A percentile compares a stretch with the other conserved stretches of the same genome.
These are phyloP conservation scores for Aratinga solstitialis DNA, from an alignment of 2,797 vertebrate genomes.

Conservation along the genomic window DNA sequence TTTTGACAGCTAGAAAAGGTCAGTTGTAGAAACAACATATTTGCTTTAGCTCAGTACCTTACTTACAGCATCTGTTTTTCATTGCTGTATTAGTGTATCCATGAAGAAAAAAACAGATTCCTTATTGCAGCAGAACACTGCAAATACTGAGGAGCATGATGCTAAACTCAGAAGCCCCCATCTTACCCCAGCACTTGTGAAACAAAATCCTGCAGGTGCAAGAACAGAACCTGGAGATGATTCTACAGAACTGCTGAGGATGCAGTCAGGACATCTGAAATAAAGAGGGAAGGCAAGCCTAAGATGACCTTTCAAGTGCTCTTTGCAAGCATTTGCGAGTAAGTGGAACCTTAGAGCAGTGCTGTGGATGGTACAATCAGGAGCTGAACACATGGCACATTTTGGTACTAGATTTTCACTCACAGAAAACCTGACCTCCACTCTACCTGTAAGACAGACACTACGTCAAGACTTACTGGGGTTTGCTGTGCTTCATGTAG, in stretches of 20 bases:
- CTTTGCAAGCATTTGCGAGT: background rate
- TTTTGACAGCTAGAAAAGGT: slow-evolving; percentile 57
- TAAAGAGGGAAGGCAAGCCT: background rate
- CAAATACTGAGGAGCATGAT: background rate
- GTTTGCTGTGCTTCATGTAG: background rate
- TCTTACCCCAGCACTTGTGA: background rate
- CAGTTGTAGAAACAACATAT: background rate
- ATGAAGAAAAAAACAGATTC: background rate
- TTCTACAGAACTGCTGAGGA: background rate
- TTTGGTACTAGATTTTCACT: background rate
- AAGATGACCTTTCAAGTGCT: background rate
- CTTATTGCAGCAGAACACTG: background rate
- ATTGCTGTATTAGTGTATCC: background rate
- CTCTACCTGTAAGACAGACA: background rate
- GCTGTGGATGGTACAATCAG: background rate
- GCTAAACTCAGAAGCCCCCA: background rate
- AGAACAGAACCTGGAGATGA: background rate
- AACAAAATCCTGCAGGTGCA: background rate
- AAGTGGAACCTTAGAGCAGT: background rate
- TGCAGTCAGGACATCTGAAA: background rate
- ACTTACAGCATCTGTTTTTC: background rate
- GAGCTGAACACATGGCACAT: background rate
- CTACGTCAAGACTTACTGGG: background rate
- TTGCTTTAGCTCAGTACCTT: slow-evolving; percentile 7
- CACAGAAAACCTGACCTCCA: background rate